Conservation (phyloP, 2,888 invertebrate species). For the Dermolepida albohirtum region DNA sequence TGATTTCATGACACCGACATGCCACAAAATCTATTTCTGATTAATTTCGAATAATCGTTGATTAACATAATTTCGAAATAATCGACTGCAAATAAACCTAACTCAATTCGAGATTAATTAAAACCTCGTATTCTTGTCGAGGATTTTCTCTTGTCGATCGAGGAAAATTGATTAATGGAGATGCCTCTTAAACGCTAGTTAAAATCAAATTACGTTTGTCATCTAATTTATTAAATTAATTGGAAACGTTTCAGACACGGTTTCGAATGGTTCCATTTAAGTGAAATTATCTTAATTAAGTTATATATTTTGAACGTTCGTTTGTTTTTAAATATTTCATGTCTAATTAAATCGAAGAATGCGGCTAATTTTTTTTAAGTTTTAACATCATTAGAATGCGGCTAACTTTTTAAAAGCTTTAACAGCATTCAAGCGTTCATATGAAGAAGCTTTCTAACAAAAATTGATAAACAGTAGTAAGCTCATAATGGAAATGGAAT, state of each 20-base stretch:
- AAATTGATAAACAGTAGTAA: no score
- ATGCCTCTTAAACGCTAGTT: neutral
- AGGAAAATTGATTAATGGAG: neutral
- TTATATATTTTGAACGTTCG: no score
- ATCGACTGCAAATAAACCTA: neutral
- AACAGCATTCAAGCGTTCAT: no score
- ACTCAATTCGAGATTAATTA: constrained; percentile 5
- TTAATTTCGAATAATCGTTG: constrained; percentile 5
- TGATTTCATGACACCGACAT: neutral
- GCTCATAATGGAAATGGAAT: no score
- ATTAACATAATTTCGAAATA: constrained; percentile 14
- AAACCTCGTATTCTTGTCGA: constrained; percentile 7
- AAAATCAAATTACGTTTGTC: neutral
- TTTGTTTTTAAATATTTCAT: no score
- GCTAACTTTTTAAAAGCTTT: no score
- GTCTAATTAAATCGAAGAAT: no score
- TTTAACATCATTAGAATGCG: no score
- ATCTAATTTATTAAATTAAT: constrained; percentile 2
- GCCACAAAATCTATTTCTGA: constrained; percentile 1
- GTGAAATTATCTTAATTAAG: no score
- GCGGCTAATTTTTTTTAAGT: no score
- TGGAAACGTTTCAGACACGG: neutral
- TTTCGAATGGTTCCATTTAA: no score
- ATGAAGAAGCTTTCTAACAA: no score
- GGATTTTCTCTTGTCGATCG: constrained; percentile 1